Base-by-base conservation (phyloP, 1,140 invertebrate species). In the Drosophila azteca region DNA sequence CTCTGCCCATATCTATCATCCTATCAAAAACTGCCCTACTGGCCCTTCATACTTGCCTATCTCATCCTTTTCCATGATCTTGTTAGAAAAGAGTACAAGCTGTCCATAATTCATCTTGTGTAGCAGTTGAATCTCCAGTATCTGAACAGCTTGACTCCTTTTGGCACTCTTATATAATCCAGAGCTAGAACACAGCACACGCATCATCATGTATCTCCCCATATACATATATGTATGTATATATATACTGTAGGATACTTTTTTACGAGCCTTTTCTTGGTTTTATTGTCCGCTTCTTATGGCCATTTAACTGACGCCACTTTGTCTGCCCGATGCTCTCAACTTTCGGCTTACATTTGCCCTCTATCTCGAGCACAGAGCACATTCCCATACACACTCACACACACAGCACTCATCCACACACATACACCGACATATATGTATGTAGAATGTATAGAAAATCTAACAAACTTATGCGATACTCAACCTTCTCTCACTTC, bases 261-360 rank as follows among this genome's bases (percentile, higher is more conserved):
- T 84, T 77, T 80, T 85, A 85, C 76, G 76, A 78, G 69, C 54
- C 59, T 48, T 48, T 77, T 62, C 68, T 46, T 72, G 41, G 17
- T 35, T 71, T 71, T 71, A 52, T 61, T 71, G 68, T 53, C 68
- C 46, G 39, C 65, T 71, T 75, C 71, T 75, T 82, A 78, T 82
- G 82, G 74, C 61, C 78, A 82, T 82, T 85, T 77, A 85, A 68
- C 82, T 58, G 82, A 77, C 82, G 79, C 83, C 82, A 79, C 54
- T 79, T 70, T 65, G 82, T 87, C 82, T 87, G 66, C 60, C 57
- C 52, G 59, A 60, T 55, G 55, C 72, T 52, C 55, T 48, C n/a
- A 76, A 53, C 70, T 75, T 76, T 76, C 20, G 62, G 62, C 71
- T 67, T 75, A 66, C 62, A 74, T 65, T 61, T 45, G 50, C 70